These are phyloP conservation scores for Sylvicola fuscatus DNA, from an alignment of 2,888 invertebrate genomes.

Conservation along the genomic window DNA sequence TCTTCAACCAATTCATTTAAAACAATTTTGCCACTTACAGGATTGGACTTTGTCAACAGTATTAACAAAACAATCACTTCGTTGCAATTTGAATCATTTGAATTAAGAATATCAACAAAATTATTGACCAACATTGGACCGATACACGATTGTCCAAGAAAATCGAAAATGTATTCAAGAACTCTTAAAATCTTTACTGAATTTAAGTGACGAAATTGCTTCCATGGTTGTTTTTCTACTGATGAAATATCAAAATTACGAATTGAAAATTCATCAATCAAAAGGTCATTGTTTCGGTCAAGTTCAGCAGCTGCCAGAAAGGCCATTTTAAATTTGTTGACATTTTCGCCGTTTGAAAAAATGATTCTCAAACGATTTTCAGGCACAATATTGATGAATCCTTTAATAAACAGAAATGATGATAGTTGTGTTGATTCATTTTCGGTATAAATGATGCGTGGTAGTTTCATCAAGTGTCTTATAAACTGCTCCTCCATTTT, in stretches of 20 bases:
- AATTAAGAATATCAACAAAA: slow-evolving; percentile 35
- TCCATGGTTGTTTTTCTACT: slow-evolving; percentile 34
- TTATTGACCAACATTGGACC: slow-evolving; percentile 36
- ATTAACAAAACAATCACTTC: slow-evolving; percentile 29
- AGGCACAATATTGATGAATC: slow-evolving; percentile 39
- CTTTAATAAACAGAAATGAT: slow-evolving; percentile 40
- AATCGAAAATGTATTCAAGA: slow-evolving; percentile 31
- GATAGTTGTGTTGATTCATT: slow-evolving; percentile 40
- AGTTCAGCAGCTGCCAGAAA: slow-evolving; percentile 33
- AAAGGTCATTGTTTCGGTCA: slow-evolving; percentile 25
- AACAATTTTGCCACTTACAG: slow-evolving; percentile 6
- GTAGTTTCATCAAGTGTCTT: slow-evolving; percentile 35
- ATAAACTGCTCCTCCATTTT: slow-evolving; percentile 35
- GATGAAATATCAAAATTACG: slow-evolving; percentile 21
- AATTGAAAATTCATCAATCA: slow-evolving; percentile 29
- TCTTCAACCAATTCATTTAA: slow-evolving; percentile 18
- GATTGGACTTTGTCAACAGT: too few species aligned
- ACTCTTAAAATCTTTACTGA: slow-evolving; percentile 25
- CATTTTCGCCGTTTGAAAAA: slow-evolving; percentile 29
- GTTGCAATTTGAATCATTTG: slow-evolving; percentile 29
- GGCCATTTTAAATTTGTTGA: slow-evolving; percentile 33
- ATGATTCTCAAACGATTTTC: slow-evolving; percentile 33
- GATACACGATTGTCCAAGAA: slow-evolving; percentile 33
- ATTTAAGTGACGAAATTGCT: slow-evolving; percentile 36
- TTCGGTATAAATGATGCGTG: slow-evolving; percentile 41